Base-by-base conservation (phyloP, 2,113 vertebrate genomes). In the Scopus umbretta region DNA sequence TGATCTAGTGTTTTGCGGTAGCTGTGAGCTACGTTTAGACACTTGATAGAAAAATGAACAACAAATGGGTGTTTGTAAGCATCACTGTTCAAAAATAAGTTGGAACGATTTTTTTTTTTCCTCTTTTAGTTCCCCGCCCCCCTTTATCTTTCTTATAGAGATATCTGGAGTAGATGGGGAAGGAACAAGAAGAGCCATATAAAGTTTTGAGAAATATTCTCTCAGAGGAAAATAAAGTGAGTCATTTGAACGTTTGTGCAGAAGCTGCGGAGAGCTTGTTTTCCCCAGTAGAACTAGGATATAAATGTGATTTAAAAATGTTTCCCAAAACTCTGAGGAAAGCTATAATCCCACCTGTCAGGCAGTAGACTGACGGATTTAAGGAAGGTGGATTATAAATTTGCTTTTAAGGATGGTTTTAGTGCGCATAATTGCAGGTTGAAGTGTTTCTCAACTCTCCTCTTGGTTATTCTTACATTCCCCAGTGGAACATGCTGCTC, bases 281-380 rank as follows among this genome's bases (percentile, higher is more conserved):
- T 97, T 96, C 96, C 97, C 88, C 95, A 96, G 95, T 40, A 96
- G 97, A 89, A 66, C 38, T 52, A 49, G 74, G 80, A 95, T 95
- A 92, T 63, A 95, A 97, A 97, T 80, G 80, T 6, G 42, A 86
- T 76, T 96, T 87, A 19, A 75, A 96, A 95, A 88, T 92, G 90
- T 94, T 97, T 87, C 93, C 92, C 86, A 82, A 91, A 96, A 93
- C 93, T 97, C 87, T 92, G 92, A 96, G 95, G 86, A 88, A 59
- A 94, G 79, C 78, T 92, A 63, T 96, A 94, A 97, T 97, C 96
- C 95, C 86, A 95, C 76, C 92, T 84, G 93, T 94, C 97, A 96
- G 72, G 86, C 76, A 59, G 53, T 1, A 94, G 87, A 62, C 79
- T 92, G 95, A 96, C 74, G 93, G 92, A 90, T 96, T 94, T 96